Conservation (phyloP, 2,888 invertebrate species). For the Palloptera scutellata region DNA sequence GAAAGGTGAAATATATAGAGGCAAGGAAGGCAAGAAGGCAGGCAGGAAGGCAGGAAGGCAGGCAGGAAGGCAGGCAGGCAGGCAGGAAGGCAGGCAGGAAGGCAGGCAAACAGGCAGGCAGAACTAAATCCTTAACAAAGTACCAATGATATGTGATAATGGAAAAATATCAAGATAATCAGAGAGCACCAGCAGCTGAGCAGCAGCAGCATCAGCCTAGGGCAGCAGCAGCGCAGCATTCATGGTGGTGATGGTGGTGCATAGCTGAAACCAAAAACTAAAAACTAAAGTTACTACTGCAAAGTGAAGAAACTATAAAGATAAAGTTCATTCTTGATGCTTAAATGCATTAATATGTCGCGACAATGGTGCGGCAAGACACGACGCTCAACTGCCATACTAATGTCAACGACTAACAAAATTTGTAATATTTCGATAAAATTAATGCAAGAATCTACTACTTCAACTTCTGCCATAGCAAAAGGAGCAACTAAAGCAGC, state of each 20-base stretch:
- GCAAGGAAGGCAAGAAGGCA: too few relatives aligned
- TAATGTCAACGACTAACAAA: too few relatives aligned
- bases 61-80: not conserved
- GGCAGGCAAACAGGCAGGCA: conserved; percentile 21
- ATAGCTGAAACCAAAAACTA: too few relatives aligned
- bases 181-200: conserved; percentile 17
- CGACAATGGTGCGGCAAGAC: conserved; percentile 1
- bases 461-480: not conserved
- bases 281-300: too few relatives aligned
- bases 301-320: not conserved
- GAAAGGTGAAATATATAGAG: conserved; percentile 13
- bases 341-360: conserved; percentile 15
- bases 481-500: conserved; percentile 23
- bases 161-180: conserved; percentile 43
- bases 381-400: too few relatives aligned
- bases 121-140: conserved; percentile 49
- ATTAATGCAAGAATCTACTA: not conserved
- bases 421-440: conserved; percentile 16
- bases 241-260: too few relatives aligned
- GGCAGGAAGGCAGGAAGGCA: conserved; percentile 38
- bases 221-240: too few relatives aligned
- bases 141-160: conserved; percentile 59
- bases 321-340: not conserved
- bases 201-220: not conserved
- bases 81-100: conserved; percentile 34